A percentile compares a stretch with the other conserved stretches of the same genome.
These are phyloP conservation scores for Heliothis peltigera DNA, from an alignment of 2,888 invertebrate genomes.

Conservation along the genomic window DNA sequence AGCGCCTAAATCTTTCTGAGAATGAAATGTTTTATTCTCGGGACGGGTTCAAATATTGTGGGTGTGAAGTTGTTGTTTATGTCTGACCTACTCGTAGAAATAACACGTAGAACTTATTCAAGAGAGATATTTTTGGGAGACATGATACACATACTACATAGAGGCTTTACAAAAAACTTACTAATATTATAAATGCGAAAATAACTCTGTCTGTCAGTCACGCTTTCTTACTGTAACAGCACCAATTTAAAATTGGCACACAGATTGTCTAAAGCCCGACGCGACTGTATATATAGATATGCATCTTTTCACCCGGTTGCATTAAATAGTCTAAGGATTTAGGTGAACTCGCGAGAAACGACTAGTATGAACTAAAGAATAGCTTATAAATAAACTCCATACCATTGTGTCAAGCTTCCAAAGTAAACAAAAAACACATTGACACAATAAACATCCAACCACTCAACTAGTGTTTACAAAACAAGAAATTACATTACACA, in stretches of 20 bases:
- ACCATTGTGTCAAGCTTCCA: background rate
- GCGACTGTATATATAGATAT: too few species aligned
- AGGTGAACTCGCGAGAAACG: background rate
- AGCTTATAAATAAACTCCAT: background rate
- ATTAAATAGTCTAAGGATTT: too few species aligned
- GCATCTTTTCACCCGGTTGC: too few species aligned
- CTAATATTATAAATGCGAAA: too few species aligned
- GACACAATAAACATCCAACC: conserved; percentile 16
- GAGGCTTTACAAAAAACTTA: too few species aligned
- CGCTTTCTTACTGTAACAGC: too few species aligned
- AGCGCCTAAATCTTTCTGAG: conserved; percentile 34
- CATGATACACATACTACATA: too few species aligned
- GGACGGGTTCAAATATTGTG: conserved; percentile 1
- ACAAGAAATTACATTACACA: conserved; percentile 16
- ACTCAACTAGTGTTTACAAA: conserved; percentile 12
- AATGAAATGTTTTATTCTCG: conserved; percentile 16
- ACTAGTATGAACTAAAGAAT: background rate
- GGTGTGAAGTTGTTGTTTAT: conserved; percentile 29
- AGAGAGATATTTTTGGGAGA: background rate
- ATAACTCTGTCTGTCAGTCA: too few species aligned
- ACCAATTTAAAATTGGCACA: too few species aligned
- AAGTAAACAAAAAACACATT: conserved; percentile 8
- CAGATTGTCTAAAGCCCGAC: too few species aligned
- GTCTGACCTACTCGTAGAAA: conserved; percentile 16
- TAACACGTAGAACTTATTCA: conserved; percentile 25